A percentile compares a stretch with the other conserved stretches of the same genome.
Evolutionary conservation across 2,113 vertebrate species (phyloP).

Genomic region (Lutjanus erythropterus): DNA sequence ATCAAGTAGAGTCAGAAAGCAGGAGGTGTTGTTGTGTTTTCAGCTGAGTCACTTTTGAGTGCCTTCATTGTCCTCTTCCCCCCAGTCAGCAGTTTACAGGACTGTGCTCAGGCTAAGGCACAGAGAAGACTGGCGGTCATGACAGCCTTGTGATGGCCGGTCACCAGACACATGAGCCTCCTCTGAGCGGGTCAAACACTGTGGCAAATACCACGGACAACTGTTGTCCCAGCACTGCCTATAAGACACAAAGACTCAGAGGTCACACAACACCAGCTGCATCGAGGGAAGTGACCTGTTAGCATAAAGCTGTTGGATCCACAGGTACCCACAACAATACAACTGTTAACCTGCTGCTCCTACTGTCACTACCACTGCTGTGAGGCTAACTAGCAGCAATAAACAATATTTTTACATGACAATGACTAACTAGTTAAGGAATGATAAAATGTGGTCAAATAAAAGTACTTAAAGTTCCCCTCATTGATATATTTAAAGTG

Average conservation of each 20-base stretch:
- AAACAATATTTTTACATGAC: too few species aligned
- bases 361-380: neutral
- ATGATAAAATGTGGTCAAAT: too few species aligned
- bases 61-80: slow-evolving; percentile 8
- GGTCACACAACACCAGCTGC: slow-evolving; percentile 2
- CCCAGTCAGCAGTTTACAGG: neutral
- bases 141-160: slow-evolving; percentile 29
- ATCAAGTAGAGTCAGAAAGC: neutral
- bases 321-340: neutral
- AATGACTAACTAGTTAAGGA: too few species aligned
- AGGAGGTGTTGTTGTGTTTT: neutral
- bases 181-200: neutral
- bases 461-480: too few species aligned
- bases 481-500: too few species aligned
- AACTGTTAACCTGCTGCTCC: neutral
- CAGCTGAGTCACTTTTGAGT: slow-evolving; percentile 40
- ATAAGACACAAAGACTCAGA: slow-evolving; percentile 3
- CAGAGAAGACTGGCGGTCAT: slow-evolving; percentile 27
- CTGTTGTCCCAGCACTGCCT: neutral
- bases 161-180: slow-evolving; percentile 32
- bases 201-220: slow-evolving; percentile 31
- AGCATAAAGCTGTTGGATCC: neutral
- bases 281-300: neutral
- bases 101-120: neutral
- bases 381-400: neutral